Percentiles rank a stretch among this genome's conserved stretches.
phyloP scores from a whole-genome alignment of 2,888 invertebrate genomes.

The Lysandra coridon region DNA sequence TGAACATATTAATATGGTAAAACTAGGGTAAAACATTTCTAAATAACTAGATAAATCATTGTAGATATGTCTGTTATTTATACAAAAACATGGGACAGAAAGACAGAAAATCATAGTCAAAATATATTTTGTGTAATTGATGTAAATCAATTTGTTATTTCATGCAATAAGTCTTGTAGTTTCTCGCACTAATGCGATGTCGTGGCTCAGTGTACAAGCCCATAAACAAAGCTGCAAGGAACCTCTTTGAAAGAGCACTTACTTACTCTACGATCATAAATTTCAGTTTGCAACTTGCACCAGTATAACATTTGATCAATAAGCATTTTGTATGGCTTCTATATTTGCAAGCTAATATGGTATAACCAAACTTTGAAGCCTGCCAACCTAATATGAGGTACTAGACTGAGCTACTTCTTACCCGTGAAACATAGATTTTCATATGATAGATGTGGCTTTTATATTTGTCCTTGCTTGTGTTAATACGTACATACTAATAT shows the following conservation, averaged over 20 bases:
- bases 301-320: conserved; percentile 76
- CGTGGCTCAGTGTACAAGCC: neutral
- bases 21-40: too few relatives aligned
- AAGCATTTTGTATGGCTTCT: conserved; percentile 77
- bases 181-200: neutral
- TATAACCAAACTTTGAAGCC: conserved; percentile 70
- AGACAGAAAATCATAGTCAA: too few relatives aligned
- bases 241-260: conserved; percentile 66
- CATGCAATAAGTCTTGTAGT: neutral
- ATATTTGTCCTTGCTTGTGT: neutral
- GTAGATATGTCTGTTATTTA: too few relatives aligned
- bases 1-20: too few relatives aligned
- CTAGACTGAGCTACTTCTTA: conserved; percentile 53
- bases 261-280: conserved; percentile 71
- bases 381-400: conserved; percentile 64
- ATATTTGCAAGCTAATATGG: conserved; percentile 78
- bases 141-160: neutral
- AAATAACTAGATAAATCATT: too few relatives aligned
- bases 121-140: neutral
- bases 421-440: conserved; percentile 14
- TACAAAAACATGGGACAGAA: too few relatives aligned
- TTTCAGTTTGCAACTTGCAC: conserved; percentile 76
- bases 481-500: too few relatives aligned
- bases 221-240: conserved; percentile 68
- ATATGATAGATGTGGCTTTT: neutral